phyloP scores from a whole-genome alignment of 2,888 invertebrate genomes.

The Metellina segmentata region DNA sequence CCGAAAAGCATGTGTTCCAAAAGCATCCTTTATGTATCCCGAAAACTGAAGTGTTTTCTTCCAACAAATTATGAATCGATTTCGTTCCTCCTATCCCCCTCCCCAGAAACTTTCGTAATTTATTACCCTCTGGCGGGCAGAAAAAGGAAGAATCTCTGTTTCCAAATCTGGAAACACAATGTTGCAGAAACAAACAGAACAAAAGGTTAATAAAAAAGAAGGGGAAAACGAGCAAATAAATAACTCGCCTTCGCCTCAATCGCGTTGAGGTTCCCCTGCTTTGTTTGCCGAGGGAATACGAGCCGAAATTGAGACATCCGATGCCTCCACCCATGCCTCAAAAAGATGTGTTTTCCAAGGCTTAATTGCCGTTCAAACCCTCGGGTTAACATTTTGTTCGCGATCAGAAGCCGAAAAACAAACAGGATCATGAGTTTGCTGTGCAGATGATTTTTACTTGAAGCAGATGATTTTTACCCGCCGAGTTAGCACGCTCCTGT shows the following conservation, averaged over 20 bases:
- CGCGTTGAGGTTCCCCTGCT: slow-evolving; percentile 16
- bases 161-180: neutral
- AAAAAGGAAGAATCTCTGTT: slow-evolving; percentile 4
- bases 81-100: neutral
- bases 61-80: slow-evolving; percentile 40
- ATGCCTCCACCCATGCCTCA: slow-evolving; percentile 26
- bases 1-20: neutral
- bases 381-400: neutral
- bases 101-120: slow-evolving; percentile 17
- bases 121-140: slow-evolving; percentile 10
- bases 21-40: neutral
- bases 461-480: slow-evolving; percentile 4
- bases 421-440: neutral
- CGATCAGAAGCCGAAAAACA: slow-evolving; percentile 16
- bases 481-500: neutral
- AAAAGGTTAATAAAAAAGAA: neutral
- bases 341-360: slow-evolving; percentile 28
- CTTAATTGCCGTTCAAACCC: slow-evolving; percentile 40
- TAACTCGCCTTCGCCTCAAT: slow-evolving; percentile 7
- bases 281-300: slow-evolving; percentile 9
- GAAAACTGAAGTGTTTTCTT: slow-evolving; percentile 3
- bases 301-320: slow-evolving; percentile 5
- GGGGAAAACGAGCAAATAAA: slow-evolving; percentile 25
- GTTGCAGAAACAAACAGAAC: neutral
- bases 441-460: slow-evolving; percentile 9